These are phyloP conservation scores for Polyergus mexicanus DNA, from an alignment of 1,140 invertebrate species.

Conservation along the genomic window DNA sequence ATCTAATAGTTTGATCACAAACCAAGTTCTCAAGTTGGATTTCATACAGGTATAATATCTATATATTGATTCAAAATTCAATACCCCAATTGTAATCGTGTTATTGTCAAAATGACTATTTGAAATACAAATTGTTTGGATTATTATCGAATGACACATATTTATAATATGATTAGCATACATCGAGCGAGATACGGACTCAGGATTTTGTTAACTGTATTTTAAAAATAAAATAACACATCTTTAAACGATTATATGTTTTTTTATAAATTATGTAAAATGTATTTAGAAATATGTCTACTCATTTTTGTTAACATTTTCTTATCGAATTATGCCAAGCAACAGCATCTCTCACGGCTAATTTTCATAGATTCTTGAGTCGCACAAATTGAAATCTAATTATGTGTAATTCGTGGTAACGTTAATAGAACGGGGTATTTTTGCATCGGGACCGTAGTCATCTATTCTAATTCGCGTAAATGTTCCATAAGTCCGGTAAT, in stretches of 20 bases:
- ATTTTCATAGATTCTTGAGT: not conserved
- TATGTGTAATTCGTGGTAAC: not conserved
- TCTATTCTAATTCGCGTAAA: slow-evolving; percentile 36
- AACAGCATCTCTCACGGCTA: not conserved
- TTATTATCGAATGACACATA: not conserved
- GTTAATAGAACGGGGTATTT: not conserved
- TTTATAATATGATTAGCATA: slow-evolving; percentile 1
- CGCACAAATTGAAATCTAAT: not conserved
- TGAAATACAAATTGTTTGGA: not conserved
- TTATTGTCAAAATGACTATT: not conserved
- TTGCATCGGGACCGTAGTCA: not conserved
- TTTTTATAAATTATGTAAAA: not conserved
- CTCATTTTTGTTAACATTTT: not conserved
- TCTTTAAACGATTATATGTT: not conserved
- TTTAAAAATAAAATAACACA: not conserved
- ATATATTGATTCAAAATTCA: not conserved
- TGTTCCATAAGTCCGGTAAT: slow-evolving; percentile 30
- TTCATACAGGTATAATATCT: slow-evolving; percentile 27
- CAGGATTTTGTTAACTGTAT: not conserved
- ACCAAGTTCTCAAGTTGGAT: slow-evolving; percentile 35
- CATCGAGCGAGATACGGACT: not conserved
- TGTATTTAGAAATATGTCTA: not conserved
- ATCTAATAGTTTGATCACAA: slow-evolving; percentile 45
- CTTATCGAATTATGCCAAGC: not conserved
- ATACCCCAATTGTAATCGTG: not conserved